Conservation (phyloP, 2,113 vertebrate species). For the Clarias gariepinus region DNA sequence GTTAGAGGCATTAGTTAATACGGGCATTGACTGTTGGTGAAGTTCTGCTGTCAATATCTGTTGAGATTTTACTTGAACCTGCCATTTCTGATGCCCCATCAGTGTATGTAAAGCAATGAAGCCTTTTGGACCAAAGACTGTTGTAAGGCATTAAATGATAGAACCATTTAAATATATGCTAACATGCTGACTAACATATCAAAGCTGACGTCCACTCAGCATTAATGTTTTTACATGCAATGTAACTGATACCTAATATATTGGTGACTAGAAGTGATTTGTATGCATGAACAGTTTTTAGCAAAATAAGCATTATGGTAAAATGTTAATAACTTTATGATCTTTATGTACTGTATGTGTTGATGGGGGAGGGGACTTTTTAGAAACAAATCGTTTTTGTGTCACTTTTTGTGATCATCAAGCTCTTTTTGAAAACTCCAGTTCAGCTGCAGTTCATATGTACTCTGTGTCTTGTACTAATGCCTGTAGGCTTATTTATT, state of each 20-base stretch:
- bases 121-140: constrained; percentile 43
- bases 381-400: constrained; percentile 55
- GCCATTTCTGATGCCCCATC: not conserved
- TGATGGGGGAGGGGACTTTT: constrained; percentile 26
- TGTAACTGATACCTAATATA: constrained; percentile 11
- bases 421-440: constrained; percentile 29
- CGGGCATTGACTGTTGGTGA: constrained; percentile 90
- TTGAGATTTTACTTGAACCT: constrained; percentile 45
- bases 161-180: not conserved
- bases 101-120: constrained; percentile 33
- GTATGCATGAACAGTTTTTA: constrained; percentile 85
- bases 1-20: constrained; percentile 57
- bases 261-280: constrained; percentile 72
- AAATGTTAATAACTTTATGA: constrained; percentile 70
- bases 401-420: constrained; percentile 49
- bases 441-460: not conserved
- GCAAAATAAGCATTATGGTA: constrained; percentile 64
- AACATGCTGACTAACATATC: not conserved
- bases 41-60: constrained; percentile 55
- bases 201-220: constrained; percentile 1
- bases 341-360: constrained; percentile 22
- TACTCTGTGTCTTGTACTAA: not conserved
- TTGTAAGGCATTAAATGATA: constrained; percentile 22
- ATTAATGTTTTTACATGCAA: constrained; percentile 4
- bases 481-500: constrained; percentile 43